phyloP scores from a whole-genome alignment of 2,888 invertebrate species.

The Trichogramma evanescens region DNA sequence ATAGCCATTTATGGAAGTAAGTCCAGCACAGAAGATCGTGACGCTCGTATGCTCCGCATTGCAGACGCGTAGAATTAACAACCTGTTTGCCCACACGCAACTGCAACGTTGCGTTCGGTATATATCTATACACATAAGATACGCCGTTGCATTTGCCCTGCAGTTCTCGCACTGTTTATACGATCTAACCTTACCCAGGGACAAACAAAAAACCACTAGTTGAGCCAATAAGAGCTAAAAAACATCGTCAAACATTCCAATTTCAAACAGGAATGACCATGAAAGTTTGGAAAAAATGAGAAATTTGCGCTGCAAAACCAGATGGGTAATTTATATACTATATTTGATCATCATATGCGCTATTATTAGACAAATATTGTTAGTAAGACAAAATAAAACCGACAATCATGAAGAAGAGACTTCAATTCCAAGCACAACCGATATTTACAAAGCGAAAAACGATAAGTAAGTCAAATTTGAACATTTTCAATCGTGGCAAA shows the following conservation, averaged over 20 bases:
- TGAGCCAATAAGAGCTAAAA: neutral
- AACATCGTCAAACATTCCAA: slow-evolving; percentile 2
- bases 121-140: too few species aligned
- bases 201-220: neutral
- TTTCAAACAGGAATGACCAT: slow-evolving; percentile 15
- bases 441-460: slow-evolving; percentile 5
- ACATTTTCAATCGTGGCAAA: slow-evolving; percentile 43
- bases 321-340: slow-evolving; percentile 25
- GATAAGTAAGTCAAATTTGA: slow-evolving; percentile 6
- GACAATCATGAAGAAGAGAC: neutral
- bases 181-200: slow-evolving; percentile 14
- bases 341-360: slow-evolving; percentile 26
- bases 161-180: neutral
- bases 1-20: too few species aligned
- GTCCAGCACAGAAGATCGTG: too few species aligned
- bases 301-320: slow-evolving; percentile 26
- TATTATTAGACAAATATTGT: slow-evolving; percentile 26
- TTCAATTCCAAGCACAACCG: neutral
- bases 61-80: neutral
- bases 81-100: slow-evolving; percentile 10
- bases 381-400: slow-evolving; percentile 3
- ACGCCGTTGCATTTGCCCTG: too few species aligned
- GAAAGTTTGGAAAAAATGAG: slow-evolving; percentile 24
- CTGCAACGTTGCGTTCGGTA: too few species aligned
- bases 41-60: too few species aligned